Evolutionary conservation across 2,888 invertebrate species (phyloP).

Genomic region (Bedellia somnulentella): DNA sequence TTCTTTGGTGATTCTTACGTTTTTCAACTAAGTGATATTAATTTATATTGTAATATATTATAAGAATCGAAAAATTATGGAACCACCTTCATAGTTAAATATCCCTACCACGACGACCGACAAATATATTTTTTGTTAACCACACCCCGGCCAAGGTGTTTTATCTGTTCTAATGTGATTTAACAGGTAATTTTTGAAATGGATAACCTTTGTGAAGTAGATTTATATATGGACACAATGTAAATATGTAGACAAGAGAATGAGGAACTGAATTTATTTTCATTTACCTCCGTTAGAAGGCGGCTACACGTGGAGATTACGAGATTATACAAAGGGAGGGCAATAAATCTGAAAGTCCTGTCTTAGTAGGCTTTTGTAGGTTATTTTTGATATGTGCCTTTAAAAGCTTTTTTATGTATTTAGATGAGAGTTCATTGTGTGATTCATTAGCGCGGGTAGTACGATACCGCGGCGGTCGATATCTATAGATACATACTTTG

Average conservation of each 20-base stretch:
- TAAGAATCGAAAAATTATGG: conserved; percentile 28
- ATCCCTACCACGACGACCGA: conserved; percentile 37
- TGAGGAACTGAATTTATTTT: conserved; percentile 61
- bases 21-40: too few relatives aligned
- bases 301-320: conserved; percentile 60
- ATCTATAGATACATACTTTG: conserved; percentile 50
- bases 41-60: conserved; percentile 27
- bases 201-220: conserved; percentile 44
- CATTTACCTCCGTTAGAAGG: conserved; percentile 58
- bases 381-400: conserved; percentile 62
- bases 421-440: conserved; percentile 62
- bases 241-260: conserved; percentile 54
- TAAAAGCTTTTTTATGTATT: conserved; percentile 63
- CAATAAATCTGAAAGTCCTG: conserved; percentile 55
- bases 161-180: conserved; percentile 59
- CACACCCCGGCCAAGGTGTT: conserved; percentile 43
- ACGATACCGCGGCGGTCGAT: conserved; percentile 35
- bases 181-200: conserved; percentile 57
- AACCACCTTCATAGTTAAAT: conserved; percentile 53
- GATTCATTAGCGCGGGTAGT: conserved; percentile 57
- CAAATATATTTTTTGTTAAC: conserved; percentile 43
- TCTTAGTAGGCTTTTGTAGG: conserved; percentile 60
- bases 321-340: conserved; percentile 58
- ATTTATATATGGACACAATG: conserved; percentile 46
- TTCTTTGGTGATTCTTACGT: too few relatives aligned